These are phyloP conservation scores for Acanthosepion esculentum DNA, from an alignment of 2,888 invertebrate genomes.

Conservation along the genomic window DNA sequence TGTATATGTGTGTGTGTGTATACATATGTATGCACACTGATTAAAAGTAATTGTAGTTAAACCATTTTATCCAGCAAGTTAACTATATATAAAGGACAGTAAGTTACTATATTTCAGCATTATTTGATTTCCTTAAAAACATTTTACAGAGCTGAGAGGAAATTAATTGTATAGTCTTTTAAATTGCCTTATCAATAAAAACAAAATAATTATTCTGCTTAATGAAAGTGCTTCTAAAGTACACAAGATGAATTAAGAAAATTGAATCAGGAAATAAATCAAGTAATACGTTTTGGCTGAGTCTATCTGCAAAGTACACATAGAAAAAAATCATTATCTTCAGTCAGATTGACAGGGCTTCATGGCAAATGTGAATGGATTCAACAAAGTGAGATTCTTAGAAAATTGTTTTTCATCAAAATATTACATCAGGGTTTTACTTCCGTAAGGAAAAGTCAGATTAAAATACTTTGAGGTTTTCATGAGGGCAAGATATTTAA, in stretches of 20 bases:
- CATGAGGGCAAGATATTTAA: neutral
- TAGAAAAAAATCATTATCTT: neutral
- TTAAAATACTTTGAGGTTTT: neutral
- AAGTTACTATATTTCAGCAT: neutral
- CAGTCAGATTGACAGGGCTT: neutral
- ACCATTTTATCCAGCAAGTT: no score
- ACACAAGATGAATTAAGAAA: neutral
- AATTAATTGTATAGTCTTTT: neutral
- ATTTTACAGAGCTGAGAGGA: neutral
- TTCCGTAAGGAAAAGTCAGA: no score
- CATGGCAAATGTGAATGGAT: neutral
- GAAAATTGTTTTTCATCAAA: neutral
- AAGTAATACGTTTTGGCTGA: neutral
- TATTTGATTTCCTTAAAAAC: neutral
- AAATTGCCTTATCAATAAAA: neutral
- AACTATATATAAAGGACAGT: no score
- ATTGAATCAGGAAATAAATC: neutral
- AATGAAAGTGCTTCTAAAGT: neutral
- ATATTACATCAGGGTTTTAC: neutral
- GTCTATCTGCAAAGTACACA: neutral
- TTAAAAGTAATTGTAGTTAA: no score
- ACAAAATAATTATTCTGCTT: neutral
- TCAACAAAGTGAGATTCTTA: neutral
- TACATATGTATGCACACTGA: no score
- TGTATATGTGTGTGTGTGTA: no score